Base-by-base conservation (phyloP, 2,113 vertebrate genomes). In the Toxotes chatareus region DNA sequence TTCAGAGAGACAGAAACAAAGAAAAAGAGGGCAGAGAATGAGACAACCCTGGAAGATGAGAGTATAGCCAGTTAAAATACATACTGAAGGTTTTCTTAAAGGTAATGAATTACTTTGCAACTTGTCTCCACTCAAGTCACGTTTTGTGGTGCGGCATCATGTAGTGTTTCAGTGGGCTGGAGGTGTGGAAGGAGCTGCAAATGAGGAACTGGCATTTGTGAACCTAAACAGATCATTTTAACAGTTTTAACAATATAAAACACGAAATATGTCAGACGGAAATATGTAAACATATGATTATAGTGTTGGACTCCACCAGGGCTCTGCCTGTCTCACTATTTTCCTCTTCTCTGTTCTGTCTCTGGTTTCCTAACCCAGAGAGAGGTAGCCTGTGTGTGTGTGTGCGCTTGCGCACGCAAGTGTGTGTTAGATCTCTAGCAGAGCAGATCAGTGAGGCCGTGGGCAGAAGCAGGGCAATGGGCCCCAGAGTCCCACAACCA, bases 1-100 rank as follows among this genome's bases (percentile, higher is more conserved):
- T 82, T 73, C 56, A 86, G 17, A 65, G 73, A 62, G 71, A 83
- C 65, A 71, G 87, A 87, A 74, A 76, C 83, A 83, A 80, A 71
- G 40, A 85, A 69, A 44, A 84, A 0, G 55, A 76, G 53, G 32
- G n/a, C n/a, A 23, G 49, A 34, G 42, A 57, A 67, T 36, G 38
- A 76, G 82, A 82, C 57, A 74, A 83, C 40, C 57, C 53, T 53
- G 6, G 44, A 75, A 73, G 46, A 79, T 61, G 47, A 12, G 44
- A 38, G 47, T 40, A 49, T 17, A 36, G 40, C 51, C 27, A 65
- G 59, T 82, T 73, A 40, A 72, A 79, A 78, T 16, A 69, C 55
- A 76, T 42, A 61, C 55, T 3, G 63, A 21, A 27, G 10, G 19
- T 53, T 82, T 36, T 49, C 7, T 70, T 31, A 9, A 84, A 66